Evolutionary conservation across 2,113 vertebrate species (phyloP), one percentile per base, ranked within the genome.

Genomic region (Sardina pilchardus): DNA sequence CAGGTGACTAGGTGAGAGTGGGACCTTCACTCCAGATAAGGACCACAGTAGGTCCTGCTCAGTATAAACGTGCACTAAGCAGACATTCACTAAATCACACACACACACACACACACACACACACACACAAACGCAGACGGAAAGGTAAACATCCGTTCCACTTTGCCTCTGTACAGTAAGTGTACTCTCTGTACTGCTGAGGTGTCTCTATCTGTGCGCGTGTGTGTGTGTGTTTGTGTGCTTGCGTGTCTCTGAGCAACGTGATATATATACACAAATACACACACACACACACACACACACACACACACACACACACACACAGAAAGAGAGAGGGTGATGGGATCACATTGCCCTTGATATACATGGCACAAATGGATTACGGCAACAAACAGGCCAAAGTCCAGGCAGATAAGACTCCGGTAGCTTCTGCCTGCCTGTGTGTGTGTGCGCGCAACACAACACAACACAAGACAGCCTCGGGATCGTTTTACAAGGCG

Each of bases 261-360:
- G 4, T 42, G 39, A 42, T n/a, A n/a, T n/a, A n/a, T n/a, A n/a
- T n/a, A n/a, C 39, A 42, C 39, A 3, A 1, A 3, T 3, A 39
- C 39, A 4, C 39, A 42, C 39, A 4, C 39, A 42, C 39, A 4
- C 39, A 39, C 39, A 42, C 0, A 42, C 2, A 42, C 39, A 42
- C 39, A 3, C 39, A 3, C 39, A 39, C 39, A 4, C 39, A 42
- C 39, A 4, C 39, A 42, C 39, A 4, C 39, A 39, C 39, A 42
- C 0, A 42, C 2, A 42, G 39, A 39, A 39, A 36, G 26, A 75
- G 30, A 75, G 67, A 75, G 67, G 26, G 67, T 36, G 67, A 5
- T 75, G 67, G 67, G 67, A 75, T 75, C 67, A 75, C 30, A 75
- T 75, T 75, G 34, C 67, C 67, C 30, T 75, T 34, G 26, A 34